Evolutionary conservation across 1,140 invertebrate species (phyloP), one percentile per base, ranked within the genome.

Genomic region (Littorina saxatilis): DNA sequence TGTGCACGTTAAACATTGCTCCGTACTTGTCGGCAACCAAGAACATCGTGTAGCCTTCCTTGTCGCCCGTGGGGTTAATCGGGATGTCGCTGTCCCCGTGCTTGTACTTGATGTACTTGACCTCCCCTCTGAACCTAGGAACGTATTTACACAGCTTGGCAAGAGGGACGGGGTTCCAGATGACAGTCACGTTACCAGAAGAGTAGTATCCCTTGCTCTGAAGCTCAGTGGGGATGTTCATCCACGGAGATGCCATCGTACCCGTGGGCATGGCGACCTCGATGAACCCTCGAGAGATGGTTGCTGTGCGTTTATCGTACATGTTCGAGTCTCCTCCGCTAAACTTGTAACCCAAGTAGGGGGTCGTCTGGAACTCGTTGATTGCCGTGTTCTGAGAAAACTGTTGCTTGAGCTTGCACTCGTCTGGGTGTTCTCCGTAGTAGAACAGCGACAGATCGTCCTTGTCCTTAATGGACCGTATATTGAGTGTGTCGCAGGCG

Each of bases 181-280:
- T n/a, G n/a, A n/a, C 72, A 9, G 72, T 74, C 27, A 74, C 39
- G 72, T 74, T 47, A 35, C 37, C 37, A 35, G 11, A n/a, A n/a
- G 27, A 40, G 39, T 74, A 74, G 72, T 32, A 74, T n/a, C 72
- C 72, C 35, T 40, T 74, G 11, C 37, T n/a, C 35, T 47, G 23
- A 35, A 13, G 7, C 23, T 74, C 72, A 9, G 27, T 74, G 7
- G 72, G 72, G 35, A 74, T 74, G 72, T 40, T 74, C 72, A 37
- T 32, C 72, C 72, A 74, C 7, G 72, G 72, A 15, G 72, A 35
- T 13, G 37, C 72, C 72, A 74, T 74, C 13, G 72, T 74, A 13
- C 27, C 72, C 13, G 72, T 74, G 29, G 72, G 72, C 72, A 74
- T 74, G 13, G 35, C 13, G 5, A 74, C 72, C 39, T 74, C 72